Conservation (phyloP, 2,113 vertebrate species). For the Podiceps cristatus region DNA sequence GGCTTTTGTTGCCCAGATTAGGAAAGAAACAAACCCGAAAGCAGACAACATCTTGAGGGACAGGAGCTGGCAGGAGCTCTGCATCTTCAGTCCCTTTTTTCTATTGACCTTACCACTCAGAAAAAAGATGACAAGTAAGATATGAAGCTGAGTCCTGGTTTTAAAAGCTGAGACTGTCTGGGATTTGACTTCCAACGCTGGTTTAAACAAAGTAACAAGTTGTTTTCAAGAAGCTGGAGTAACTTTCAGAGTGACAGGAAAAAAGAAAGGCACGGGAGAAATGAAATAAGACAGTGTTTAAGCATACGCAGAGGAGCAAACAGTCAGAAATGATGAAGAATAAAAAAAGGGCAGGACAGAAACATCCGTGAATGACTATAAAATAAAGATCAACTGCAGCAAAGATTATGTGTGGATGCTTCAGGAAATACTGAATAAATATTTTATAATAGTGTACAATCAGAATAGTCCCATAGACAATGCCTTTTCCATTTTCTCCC, state of each 20-base stretch:
- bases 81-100: background rate
- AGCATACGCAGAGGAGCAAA: background rate
- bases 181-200: background rate
- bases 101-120: background rate
- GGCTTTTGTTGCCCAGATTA: background rate
- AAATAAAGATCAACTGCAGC: background rate
- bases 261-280: background rate
- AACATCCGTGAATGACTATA: background rate
- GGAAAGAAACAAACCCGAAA: background rate
- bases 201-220: background rate
- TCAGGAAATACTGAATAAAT: background rate
- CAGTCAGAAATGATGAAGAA: background rate
- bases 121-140: background rate
- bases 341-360: background rate
- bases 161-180: background rate
- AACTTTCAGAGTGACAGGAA: background rate
- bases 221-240: background rate
- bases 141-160: background rate
- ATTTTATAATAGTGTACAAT: background rate
- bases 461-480: background rate
- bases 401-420: background rate
- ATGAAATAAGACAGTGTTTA: background rate
- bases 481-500: background rate
- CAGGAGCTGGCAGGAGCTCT: background rate
- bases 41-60: background rate